Evolutionary conservation across 1,140 invertebrate genomes (phyloP).

Genomic region (Ips nitidus): DNA sequence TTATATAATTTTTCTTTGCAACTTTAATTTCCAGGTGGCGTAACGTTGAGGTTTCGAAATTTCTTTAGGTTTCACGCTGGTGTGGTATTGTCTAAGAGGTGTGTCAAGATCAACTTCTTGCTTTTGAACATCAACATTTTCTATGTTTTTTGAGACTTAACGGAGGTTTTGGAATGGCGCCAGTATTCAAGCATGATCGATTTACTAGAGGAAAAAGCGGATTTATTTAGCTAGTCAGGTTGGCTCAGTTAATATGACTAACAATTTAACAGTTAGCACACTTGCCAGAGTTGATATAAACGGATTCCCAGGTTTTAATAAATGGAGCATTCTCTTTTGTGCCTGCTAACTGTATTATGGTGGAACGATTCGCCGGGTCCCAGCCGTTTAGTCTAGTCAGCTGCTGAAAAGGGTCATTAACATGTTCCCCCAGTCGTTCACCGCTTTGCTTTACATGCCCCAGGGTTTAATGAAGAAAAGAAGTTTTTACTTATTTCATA

Average conservation of each 20-base stretch:
- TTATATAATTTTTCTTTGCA: too few species aligned
- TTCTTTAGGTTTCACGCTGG: too few species aligned
- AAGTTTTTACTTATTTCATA: too few species aligned
- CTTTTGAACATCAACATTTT: background rate
- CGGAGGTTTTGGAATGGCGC: background rate
- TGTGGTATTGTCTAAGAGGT: background rate
- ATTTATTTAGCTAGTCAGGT: too few species aligned
- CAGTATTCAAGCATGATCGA: background rate
- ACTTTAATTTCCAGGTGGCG: too few species aligned
- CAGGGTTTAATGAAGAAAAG: too few species aligned
- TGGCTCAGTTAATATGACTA: too few species aligned
- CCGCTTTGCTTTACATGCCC: background rate
- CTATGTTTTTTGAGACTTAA: background rate
- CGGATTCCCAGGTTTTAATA: background rate
- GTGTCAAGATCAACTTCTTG: conserved; percentile 1
- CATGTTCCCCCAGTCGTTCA: background rate
- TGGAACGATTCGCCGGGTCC: background rate
- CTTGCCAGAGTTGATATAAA: too few species aligned
- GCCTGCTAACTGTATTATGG: background rate
- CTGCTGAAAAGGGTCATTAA: background rate
- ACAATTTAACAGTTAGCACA: too few species aligned
- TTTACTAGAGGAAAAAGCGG: too few species aligned
- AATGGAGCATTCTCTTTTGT: background rate
- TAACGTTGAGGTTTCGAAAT: too few species aligned
- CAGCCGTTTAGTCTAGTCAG: conserved; percentile 3